Evolutionary conservation across 2,113 vertebrate genomes (phyloP).

Genomic region (Silurus asotus): DNA sequence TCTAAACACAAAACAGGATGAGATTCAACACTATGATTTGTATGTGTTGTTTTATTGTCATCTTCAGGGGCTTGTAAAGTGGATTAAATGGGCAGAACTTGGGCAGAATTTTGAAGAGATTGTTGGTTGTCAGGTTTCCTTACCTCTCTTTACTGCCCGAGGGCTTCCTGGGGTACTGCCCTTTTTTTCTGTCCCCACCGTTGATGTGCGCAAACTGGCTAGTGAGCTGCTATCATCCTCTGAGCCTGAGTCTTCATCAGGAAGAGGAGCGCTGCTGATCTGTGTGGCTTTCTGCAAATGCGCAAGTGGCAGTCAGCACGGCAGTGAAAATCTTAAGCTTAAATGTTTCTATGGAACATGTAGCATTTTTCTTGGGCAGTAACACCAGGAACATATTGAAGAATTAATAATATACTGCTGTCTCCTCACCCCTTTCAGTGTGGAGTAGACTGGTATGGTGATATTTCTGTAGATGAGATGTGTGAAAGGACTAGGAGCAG

Average conservation of each 20-base stretch:
- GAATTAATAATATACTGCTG: not conserved
- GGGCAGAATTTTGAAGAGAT: not conserved
- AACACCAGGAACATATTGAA: not conserved
- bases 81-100: not conserved
- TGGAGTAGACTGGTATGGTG: conserved; percentile 84
- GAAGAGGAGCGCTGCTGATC: conserved; percentile 84
- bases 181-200: conserved; percentile 76
- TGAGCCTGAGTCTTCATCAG: conserved; percentile 85
- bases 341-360: not conserved
- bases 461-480: conserved; percentile 84
- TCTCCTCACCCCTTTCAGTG: conserved; percentile 83
- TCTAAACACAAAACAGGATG: not conserved
- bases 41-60: not conserved
- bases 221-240: conserved; percentile 87
- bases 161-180: conserved; percentile 81
- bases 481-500: conserved; percentile 76
- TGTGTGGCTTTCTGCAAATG: conserved; percentile 82
- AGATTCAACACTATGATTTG: not conserved
- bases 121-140: not conserved
- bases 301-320: not conserved
- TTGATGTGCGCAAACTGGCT: conserved; percentile 81
- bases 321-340: not conserved
- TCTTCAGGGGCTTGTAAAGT: not conserved
- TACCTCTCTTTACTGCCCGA: conserved; percentile 84
- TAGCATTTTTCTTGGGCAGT: not conserved